Evolutionary conservation across 2,888 invertebrate species (phyloP).

Genomic region (Stenotaenia linearis): DNA sequence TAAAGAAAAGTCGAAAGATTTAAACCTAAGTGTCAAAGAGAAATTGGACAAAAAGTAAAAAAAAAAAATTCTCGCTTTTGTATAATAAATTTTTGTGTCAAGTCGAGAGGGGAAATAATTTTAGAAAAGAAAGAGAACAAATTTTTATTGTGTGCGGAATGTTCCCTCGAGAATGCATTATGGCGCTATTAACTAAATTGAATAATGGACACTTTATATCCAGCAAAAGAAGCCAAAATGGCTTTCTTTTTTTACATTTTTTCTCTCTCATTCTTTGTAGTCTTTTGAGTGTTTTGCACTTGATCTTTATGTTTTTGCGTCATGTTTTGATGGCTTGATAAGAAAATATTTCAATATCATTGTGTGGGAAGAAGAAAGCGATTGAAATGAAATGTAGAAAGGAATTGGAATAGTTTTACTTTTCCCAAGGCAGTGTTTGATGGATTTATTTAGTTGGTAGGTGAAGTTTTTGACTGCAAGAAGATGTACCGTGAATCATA

Average conservation of each 20-base stretch:
- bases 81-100: constrained; percentile 8
- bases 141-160: constrained; percentile 3
- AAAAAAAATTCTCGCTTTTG: background rate
- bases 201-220: constrained; percentile 10
- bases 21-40: constrained; percentile 5
- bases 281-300: background rate
- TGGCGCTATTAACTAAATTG: constrained; percentile 7
- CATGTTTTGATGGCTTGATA: background rate
- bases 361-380: background rate
- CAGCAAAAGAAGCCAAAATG: constrained; percentile 4
- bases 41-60: constrained; percentile 19
- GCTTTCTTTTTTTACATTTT: background rate
- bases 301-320: background rate
- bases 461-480: background rate
- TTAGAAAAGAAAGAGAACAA: constrained; percentile 5
- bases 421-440: background rate
- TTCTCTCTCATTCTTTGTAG: background rate
- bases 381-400: background rate
- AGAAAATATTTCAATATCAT: background rate
- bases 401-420: background rate
- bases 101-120: constrained; percentile 1
- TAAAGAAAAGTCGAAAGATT: background rate
- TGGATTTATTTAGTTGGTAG: background rate
- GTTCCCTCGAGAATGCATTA: background rate
- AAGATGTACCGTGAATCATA: background rate